Percentiles rank a stretch among this genome's conserved stretches.
These are phyloP conservation scores for Oncorhynchus tshawytscha DNA, from an alignment of 2,113 vertebrate genomes.

Conservation along the genomic window DNA sequence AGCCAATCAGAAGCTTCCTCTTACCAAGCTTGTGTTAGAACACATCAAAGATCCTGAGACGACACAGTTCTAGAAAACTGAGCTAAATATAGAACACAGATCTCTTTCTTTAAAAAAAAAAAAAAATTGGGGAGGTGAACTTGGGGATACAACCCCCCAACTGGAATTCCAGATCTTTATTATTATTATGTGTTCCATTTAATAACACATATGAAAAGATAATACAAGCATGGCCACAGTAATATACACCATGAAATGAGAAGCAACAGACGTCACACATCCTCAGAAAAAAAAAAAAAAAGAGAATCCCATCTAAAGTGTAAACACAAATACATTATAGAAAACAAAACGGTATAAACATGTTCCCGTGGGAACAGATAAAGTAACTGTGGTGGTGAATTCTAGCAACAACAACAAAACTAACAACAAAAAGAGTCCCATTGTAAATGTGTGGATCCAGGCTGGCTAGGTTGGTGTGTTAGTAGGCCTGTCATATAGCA, in stretches of 20 bases:
- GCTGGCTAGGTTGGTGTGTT: constrained; percentile 22
- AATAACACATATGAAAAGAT: constrained; percentile 19
- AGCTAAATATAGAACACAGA: constrained; percentile 11
- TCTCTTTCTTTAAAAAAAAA: not conserved
- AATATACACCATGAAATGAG: constrained; percentile 11
- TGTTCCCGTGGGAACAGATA: constrained; percentile 12
- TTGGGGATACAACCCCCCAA: not conserved
- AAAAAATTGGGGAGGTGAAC: not conserved
- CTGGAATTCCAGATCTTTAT: constrained; percentile 12
- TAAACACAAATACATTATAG: constrained; percentile 52
- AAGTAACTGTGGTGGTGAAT: constrained; percentile 32
- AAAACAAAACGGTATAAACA: constrained; percentile 15
- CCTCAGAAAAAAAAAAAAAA: not conserved
- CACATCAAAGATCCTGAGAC: constrained; percentile 52
- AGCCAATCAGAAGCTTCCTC: not conserved
- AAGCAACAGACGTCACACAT: constrained; percentile 39
- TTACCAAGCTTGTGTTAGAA: constrained; percentile 20
- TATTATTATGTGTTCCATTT: constrained; percentile 28
- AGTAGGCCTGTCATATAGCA: constrained; percentile 61
- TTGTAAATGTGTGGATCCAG: constrained; percentile 13
- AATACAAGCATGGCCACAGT: not conserved
- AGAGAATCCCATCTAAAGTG: constrained; percentile 72
- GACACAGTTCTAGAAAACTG: constrained; percentile 19
- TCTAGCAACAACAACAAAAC: not conserved
- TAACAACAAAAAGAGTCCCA: not conserved